phyloP scores from a whole-genome alignment of 2,113 vertebrate genomes.

The Sialia sialis region DNA sequence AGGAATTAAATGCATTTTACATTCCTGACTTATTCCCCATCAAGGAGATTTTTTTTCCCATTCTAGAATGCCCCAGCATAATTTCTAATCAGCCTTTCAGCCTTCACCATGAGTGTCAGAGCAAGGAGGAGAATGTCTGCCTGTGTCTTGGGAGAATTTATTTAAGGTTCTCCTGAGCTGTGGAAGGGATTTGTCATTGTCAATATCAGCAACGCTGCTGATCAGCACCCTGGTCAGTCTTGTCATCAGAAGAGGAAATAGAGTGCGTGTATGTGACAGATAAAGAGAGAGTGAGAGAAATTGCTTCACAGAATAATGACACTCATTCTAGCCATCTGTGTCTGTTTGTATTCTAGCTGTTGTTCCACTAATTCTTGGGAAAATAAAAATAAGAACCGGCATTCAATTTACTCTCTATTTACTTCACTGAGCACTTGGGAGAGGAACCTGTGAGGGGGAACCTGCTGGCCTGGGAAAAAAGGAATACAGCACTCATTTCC shows the following conservation, averaged over 20 bases:
- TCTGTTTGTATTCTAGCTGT: constrained; percentile 7
- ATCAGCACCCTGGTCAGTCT: constrained; percentile 12
- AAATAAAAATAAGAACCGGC: constrained; percentile 31
- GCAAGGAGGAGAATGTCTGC: background rate
- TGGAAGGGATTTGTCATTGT: constrained; percentile 49
- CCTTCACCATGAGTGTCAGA: constrained; percentile 15
- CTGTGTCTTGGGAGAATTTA: constrained; percentile 28
- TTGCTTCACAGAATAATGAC: background rate
- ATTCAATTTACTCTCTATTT: constrained; percentile 51
- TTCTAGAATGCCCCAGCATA: background rate
- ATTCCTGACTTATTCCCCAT: background rate
- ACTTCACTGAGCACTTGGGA: background rate
- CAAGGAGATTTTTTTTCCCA: background rate
- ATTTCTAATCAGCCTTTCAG: constrained; percentile 22
- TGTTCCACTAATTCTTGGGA: constrained; percentile 12
- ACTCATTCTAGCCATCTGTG: background rate
- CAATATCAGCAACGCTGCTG: background rate
- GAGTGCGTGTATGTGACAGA: background rate
- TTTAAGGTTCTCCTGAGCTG: constrained; percentile 20
- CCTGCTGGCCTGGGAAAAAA: background rate
- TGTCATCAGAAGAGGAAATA: background rate
- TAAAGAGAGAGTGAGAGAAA: background rate
- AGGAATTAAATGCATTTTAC: background rate
- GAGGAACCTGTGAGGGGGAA: background rate
- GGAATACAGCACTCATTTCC: background rate